These are phyloP conservation scores for Paraescarpia echinospica DNA, from an alignment of 1,140 invertebrate species.

Conservation along the genomic window DNA sequence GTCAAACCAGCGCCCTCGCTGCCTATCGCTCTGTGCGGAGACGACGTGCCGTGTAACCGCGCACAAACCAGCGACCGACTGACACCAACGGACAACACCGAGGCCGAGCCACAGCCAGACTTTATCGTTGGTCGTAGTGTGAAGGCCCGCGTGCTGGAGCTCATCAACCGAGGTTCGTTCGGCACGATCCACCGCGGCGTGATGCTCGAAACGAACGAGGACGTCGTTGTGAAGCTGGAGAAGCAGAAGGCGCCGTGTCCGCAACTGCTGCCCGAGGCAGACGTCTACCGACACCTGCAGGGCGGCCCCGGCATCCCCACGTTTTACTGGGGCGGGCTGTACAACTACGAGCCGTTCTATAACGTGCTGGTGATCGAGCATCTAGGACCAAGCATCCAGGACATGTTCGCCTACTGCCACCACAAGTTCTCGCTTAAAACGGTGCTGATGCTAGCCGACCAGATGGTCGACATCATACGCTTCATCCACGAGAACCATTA, in stretches of 20 bases:
- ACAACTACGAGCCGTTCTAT: slow-evolving; percentile 27
- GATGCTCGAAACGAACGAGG: background rate
- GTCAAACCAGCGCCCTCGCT: background rate
- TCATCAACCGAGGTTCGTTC: slow-evolving; percentile 29
- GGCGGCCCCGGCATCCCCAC: slow-evolving; percentile 18
- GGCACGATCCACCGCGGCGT: slow-evolving; percentile 28
- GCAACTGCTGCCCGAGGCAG: slow-evolving; percentile 29
- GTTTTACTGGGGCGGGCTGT: slow-evolving; percentile 24
- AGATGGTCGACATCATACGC: slow-evolving; percentile 70
- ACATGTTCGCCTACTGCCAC: slow-evolving; percentile 37
- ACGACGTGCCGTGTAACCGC: background rate
- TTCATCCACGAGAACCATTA: slow-evolving; percentile 76
- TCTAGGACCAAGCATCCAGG: slow-evolving; percentile 36
- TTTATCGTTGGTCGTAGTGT: background rate
- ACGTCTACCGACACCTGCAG: slow-evolving; percentile 30
- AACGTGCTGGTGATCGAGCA: slow-evolving; percentile 38
- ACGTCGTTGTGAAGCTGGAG: slow-evolving; percentile 34
- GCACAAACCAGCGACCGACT: too few species aligned
- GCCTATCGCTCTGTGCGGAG: background rate
- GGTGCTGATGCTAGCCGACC: slow-evolving; percentile 86
- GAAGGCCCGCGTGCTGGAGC: slow-evolving; percentile 24
- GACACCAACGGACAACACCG: background rate
- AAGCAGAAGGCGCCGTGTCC: slow-evolving; percentile 9
- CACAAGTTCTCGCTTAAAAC: slow-evolving; percentile 42
- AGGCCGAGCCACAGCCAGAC: too few species aligned